Evolutionary conservation across 2,888 invertebrate genomes (phyloP).

Genomic region (Ceraclea dissimilis): DNA sequence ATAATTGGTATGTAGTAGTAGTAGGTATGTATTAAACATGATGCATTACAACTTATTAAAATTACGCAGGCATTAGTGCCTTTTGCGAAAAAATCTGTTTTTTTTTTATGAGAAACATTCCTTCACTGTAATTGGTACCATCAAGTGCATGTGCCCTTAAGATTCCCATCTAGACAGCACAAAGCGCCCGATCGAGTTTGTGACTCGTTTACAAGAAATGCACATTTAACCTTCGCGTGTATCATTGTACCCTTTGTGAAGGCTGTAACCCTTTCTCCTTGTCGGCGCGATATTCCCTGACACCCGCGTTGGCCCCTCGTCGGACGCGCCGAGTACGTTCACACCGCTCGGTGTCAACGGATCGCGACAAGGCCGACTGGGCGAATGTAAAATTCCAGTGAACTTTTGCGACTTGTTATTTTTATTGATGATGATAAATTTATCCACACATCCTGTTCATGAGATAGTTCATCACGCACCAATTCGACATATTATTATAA

Average conservation of each 20-base stretch:
- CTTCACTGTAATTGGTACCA: neutral
- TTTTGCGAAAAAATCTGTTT: too few relatives aligned
- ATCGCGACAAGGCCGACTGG: conserved; percentile 15
- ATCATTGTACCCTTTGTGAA: neutral
- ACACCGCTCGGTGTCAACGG: conserved; percentile 17
- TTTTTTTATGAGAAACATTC: too few relatives aligned
- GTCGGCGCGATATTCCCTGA: neutral
- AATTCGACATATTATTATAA: neutral
- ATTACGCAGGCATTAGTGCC: too few relatives aligned
- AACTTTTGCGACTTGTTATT: conserved; percentile 2
- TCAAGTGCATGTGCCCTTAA: neutral
- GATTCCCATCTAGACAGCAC: neutral
- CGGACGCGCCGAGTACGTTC: conserved; percentile 13
- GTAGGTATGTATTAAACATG: too few relatives aligned
- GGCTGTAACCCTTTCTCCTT: conserved; percentile 1
- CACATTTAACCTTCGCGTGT: neutral
- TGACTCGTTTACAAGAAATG: neutral
- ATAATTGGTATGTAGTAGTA: too few relatives aligned
- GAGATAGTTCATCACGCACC: neutral
- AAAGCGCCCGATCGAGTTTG: neutral
- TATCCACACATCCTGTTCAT: neutral
- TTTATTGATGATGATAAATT: neutral
- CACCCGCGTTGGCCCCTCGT: neutral
- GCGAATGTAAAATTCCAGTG: conserved; percentile 4
- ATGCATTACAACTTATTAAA: too few relatives aligned